Base-by-base conservation (phyloP, 1,140 invertebrate species). In the Melanaphis sacchari region DNA sequence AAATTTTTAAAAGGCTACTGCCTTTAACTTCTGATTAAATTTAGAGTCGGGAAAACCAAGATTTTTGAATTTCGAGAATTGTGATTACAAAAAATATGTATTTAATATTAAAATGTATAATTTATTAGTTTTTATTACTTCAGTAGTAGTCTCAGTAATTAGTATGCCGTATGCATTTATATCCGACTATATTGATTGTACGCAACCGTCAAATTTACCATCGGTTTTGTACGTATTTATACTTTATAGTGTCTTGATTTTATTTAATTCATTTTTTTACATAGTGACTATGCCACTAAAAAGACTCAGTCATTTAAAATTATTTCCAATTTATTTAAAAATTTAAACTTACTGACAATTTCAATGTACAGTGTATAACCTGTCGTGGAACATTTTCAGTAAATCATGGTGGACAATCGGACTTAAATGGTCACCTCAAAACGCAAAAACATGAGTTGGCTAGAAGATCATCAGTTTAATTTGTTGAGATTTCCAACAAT, bases 31-130 rank as follows among this genome's bases (percentile, higher is more conserved):
- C 76, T 81, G 38, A n/a, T 41, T 84, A 41, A 24, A 84, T 84
- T 84, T 40, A 41, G 5, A 84, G 41, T 84, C 38, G 82, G 40
- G 40, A 84, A 84, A 84, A 38, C 82, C 24, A 84, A 41, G 5
- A 84, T 82, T 38, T 82, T 82, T 38, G 7, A 38, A 82, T 82
- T 82, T 38, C 36, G 15, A 82, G n/a, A n/a, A n/a, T n/a, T 84
- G 26, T 40, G 82, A 5, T 84, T 84, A 84, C 82, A 40, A 84
- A 41, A 84, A 40, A 41, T n/a, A n/a, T n/a, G n/a, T n/a, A n/a
- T n/a, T n/a, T 84, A 40, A 84, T 84, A 84, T n/a, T n/a, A 84
- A 22, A 84, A 84, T 84, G 82, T 84, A 84, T 84, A 84, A 40
- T 84, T 84, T 84, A 84, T n/a, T n/a, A n/a, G n/a, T n/a, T n/a